phyloP scores from a whole-genome alignment of 2,113 vertebrate species.

The Trematocara variabile region DNA sequence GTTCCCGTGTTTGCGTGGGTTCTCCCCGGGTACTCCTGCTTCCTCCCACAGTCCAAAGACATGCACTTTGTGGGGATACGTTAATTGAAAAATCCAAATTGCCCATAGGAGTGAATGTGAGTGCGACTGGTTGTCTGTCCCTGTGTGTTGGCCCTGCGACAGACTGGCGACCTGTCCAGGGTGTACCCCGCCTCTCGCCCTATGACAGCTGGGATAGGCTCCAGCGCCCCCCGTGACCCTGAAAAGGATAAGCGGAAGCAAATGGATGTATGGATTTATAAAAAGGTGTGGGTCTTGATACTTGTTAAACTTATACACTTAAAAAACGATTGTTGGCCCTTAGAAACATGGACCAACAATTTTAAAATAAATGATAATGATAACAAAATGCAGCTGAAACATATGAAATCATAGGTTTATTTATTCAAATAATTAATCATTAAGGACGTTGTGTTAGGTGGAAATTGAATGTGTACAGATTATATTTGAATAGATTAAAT shows the following conservation, averaged over 20 bases:
- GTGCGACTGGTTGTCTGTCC: accelerated
- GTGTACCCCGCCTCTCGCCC: accelerated
- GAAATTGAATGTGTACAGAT: neutral
- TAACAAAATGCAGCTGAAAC: neutral
- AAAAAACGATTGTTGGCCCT: accelerated
- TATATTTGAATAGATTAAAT: neutral
- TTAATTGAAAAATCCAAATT: neutral
- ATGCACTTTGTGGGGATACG: neutral
- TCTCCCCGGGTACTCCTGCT: accelerated
- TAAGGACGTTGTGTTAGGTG: neutral
- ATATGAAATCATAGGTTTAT: neutral
- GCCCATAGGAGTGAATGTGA: neutral
- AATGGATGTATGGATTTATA: neutral
- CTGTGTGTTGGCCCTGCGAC: accelerated
- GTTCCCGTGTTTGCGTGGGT: accelerated
- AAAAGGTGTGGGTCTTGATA: neutral
- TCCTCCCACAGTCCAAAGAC: neutral
- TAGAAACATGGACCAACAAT: neutral
- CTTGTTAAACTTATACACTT: accelerated
- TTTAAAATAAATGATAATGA: neutral
- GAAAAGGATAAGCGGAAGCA: accelerated
- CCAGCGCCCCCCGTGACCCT: neutral
- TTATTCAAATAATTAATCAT: neutral
- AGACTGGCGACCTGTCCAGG: accelerated
- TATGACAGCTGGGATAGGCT: neutral